Evolutionary conservation across 2,888 invertebrate species (phyloP), one percentile per base, ranked within the genome.

Genomic region (Ceramica pisi): DNA sequence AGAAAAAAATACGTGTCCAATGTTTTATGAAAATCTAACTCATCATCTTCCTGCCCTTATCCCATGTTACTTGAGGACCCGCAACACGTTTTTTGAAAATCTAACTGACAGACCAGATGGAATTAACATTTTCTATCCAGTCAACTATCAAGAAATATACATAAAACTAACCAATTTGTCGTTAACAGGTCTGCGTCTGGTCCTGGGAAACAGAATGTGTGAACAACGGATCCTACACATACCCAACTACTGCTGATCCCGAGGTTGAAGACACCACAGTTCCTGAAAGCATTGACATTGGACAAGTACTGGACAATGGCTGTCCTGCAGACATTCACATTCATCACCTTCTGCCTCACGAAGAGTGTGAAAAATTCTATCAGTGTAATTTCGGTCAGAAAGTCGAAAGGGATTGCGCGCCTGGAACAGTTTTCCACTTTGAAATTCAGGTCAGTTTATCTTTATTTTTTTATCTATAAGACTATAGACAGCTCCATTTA

Each of bases 341-440:
- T 1, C 85, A 91, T 23, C 66, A 85, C 4, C 87, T 92, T 0
- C 59, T 93, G 1, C 92, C 93, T 0, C 91, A 93, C 12, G 91
- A 89, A 23, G 79, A 90, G 6, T 94, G 93, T 76, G 63, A 75
- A 12, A 87, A 83, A 56, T 93, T 88, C 85, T 93, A 92, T 80
- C 83, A 90, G 59, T 94, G 94, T 62, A 84, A 86, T 0, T 74
- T 80, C 12, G 94, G 93, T 8, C 74, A 88, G 1, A 82, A 82
- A 31, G 84, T 89, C 0, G 87, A 86, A 56, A 81, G 81, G 10
- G 46, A 70, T 0, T 94, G 94, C 56, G 81, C 85, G 0, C 57
- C 82, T 0, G 91, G 89, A 0, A 80, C 86, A 0, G 86, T 90
- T 61, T 93, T 94, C 86, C 91, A 92, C 66, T 86, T 87, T 8